Percentiles rank a stretch among this genome's conserved stretches.
These are phyloP conservation scores for Notamacropus eugenii DNA, from an alignment of 2,797 vertebrate species.

Conservation along the genomic window DNA sequence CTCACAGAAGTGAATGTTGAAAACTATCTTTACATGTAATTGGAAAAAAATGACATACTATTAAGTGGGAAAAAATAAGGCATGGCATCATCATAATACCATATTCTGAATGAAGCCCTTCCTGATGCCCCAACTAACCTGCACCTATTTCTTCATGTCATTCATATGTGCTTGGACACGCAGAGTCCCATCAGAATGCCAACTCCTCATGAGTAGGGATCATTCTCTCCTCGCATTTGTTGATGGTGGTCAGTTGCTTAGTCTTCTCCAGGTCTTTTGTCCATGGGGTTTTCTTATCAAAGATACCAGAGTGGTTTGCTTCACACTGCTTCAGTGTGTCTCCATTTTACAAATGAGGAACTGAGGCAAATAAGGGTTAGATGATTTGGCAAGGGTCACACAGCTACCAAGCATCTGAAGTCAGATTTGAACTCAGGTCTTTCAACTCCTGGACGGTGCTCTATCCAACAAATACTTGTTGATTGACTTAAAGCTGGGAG, in stretches of 20 bases:
- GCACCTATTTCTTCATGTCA: not conserved
- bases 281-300: not conserved
- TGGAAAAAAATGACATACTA: too few relatives aligned
- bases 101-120: not conserved
- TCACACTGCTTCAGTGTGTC: not conserved
- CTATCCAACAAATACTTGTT: not conserved
- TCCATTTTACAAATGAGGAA: not conserved
- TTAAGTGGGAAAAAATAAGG: not conserved
- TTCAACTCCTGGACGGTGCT: not conserved
- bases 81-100: too few relatives aligned
- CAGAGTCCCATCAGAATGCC: not conserved
- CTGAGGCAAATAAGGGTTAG: not conserved
- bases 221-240: not conserved
- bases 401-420: not conserved
- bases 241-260: not conserved
- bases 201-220: not conserved
- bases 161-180: not conserved
- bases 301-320: not conserved
- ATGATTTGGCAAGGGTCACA: not conserved
- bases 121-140: not conserved
- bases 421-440: not conserved
- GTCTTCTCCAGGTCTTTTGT: not conserved
- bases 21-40: too few relatives aligned
- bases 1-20: too few relatives aligned
- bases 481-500: not conserved